Conservation (phyloP, 2,797 vertebrate species). For the Darevskia mixta region DNA sequence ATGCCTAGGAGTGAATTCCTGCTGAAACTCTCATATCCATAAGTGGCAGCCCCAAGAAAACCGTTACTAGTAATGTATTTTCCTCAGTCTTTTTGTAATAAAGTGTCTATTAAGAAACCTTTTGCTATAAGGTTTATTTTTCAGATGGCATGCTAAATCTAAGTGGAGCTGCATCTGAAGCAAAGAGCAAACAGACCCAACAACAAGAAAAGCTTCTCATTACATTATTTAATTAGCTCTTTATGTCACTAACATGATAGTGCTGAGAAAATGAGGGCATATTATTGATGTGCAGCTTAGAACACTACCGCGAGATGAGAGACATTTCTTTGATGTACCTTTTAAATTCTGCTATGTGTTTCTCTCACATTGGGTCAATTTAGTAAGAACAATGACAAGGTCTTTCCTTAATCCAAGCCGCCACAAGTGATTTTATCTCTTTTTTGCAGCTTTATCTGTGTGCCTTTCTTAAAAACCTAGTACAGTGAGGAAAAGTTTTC, state of each 20-base stretch:
- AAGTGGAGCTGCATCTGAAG: background rate
- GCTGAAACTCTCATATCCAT: background rate
- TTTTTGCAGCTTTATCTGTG: background rate
- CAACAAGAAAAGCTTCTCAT: slow-evolving; percentile 11
- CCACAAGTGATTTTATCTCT: background rate
- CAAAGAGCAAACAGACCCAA: background rate
- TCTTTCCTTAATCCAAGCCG: slow-evolving; percentile 31
- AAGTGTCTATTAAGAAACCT: slow-evolving; percentile 11
- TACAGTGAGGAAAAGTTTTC: background rate
- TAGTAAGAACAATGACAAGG: slow-evolving; percentile 31
- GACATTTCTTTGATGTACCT: background rate
- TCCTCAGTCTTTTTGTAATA: background rate
- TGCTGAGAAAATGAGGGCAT: slow-evolving; percentile 28
- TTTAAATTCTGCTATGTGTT: slow-evolving; percentile 28
- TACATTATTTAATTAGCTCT: slow-evolving; percentile 18
- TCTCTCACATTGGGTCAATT: background rate
- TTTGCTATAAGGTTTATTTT: background rate
- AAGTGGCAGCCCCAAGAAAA: background rate
- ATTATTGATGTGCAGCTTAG: slow-evolving; percentile 3
- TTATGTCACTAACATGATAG: background rate
- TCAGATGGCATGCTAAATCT: slow-evolving; percentile 10
- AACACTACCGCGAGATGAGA: slow-evolving; percentile 5
- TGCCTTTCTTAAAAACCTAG: background rate
- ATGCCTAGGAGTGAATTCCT: background rate
- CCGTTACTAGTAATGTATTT: background rate